Base-by-base conservation (phyloP, 1,140 invertebrate genomes). In the Batillaria attramentaria region DNA sequence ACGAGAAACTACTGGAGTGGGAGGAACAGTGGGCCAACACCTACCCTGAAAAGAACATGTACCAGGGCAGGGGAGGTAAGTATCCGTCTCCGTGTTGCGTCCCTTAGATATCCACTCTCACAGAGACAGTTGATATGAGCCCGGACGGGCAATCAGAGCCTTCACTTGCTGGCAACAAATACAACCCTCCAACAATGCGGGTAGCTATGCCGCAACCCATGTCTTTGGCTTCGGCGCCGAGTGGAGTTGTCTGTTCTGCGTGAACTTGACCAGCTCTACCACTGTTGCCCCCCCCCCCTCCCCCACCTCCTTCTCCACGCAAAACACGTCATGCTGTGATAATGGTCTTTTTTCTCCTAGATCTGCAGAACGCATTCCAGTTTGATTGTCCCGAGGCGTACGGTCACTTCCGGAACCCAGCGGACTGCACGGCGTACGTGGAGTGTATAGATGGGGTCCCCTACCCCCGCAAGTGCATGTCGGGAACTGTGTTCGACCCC, bases 401-500 rank as follows among this genome's bases (percentile, higher is more conserved):
- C 33, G 81, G 81, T 13, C 41, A 78, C 28, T 80, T 77, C 72
- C 28, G 66, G 35, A 79, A 83, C 46, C 20, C 39, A 1, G 13
- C 42, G n/a, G 79, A 79, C 76, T 83, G 81, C 46, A 28, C 62
- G 2, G 35, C 50, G n/a, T 83, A 83, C 72, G 66, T 78, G 35
- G 81, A 83, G 60, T 83, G 81, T 31, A 80, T 79, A n/a, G 46
- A 77, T 54, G 79, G 79, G 2, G 41, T 33, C 16, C 43, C 78
- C 24, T 75, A 73, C 41, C 43, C 50, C 13, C 42, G 79, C 13
- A 54, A 78, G 65, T 83, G 81, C 62, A 83, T 80, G 76, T 35
- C 62, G 20, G 81, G 81, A 43, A 83, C 81, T 1, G 70, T 78
- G 6, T 83, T 80, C 62, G 81, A 83, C 70, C 42, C 37, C 28